Evolutionary conservation across 2,113 vertebrate genomes (phyloP).

Genomic region (Notechis scutatus): DNA sequence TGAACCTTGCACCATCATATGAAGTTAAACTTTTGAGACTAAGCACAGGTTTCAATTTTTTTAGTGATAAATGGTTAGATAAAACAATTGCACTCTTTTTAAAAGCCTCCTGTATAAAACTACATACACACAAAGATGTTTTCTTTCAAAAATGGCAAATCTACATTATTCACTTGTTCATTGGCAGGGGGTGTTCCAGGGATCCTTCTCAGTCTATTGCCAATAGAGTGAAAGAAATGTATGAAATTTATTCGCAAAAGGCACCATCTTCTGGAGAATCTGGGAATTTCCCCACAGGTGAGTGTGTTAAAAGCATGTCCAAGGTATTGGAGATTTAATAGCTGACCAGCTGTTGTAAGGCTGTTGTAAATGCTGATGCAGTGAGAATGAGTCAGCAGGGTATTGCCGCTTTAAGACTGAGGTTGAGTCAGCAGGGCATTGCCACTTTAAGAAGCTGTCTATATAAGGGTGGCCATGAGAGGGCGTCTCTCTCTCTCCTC

Average conservation of each 20-base stretch:
- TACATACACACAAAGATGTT: too few species aligned
- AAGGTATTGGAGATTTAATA: too few species aligned
- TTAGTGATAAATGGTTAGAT: not conserved
- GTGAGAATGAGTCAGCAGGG: too few species aligned
- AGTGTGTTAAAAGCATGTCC: not conserved
- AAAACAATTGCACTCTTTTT: not conserved
- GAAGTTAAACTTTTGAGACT: not conserved
- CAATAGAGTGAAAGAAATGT: conserved; percentile 85
- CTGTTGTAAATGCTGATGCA: too few species aligned
- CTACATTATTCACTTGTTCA: conserved; percentile 1
- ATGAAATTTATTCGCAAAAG: conserved; percentile 77
- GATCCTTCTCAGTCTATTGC: conserved; percentile 84
- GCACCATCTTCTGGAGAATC: conserved; percentile 64
- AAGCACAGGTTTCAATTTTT: not conserved
- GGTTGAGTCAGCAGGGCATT: too few species aligned
- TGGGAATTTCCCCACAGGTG: conserved; percentile 76
- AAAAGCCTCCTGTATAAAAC: not conserved
- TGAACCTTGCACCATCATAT: not conserved
- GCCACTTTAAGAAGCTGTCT: too few species aligned
- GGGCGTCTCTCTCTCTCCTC: too few species aligned
- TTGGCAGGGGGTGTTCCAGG: conserved; percentile 81
- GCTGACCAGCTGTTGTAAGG: too few species aligned
- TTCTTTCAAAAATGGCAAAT: not conserved
- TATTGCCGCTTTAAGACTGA: too few species aligned
- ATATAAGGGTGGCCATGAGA: too few species aligned